These are phyloP conservation scores for Drosophila pandora DNA, from an alignment of 1,140 invertebrate genomes.

Conservation along the genomic window DNA sequence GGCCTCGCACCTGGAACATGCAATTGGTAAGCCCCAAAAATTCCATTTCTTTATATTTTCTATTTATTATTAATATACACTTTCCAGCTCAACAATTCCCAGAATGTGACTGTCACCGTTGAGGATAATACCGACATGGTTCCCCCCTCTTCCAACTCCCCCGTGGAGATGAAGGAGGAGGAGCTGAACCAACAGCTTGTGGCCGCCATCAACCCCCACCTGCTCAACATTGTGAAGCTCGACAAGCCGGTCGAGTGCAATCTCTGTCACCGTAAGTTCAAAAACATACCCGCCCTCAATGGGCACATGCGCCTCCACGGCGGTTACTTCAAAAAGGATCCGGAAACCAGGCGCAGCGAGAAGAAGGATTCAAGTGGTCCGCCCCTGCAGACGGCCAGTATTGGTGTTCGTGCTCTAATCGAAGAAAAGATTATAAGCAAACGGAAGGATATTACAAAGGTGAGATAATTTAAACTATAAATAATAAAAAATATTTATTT, in stretches of 20 bases:
- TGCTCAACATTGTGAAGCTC: conserved; percentile 84
- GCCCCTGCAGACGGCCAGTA: conserved; percentile 93
- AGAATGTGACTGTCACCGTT: conserved; percentile 77
- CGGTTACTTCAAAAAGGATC: conserved; percentile 98
- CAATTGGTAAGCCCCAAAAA: conserved; percentile 73
- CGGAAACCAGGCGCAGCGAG: conserved; percentile 93
- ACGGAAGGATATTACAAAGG: conserved; percentile 83
- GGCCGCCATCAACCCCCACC: conserved; percentile 78
- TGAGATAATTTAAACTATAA: conserved; percentile 10
- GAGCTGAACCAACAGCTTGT: conserved; percentile 80
- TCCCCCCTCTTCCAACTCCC: conserved; percentile 35
- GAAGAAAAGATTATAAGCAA: conserved; percentile 96
- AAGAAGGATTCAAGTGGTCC: conserved; percentile 92
- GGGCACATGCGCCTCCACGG: conserved; percentile 98
- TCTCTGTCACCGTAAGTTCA: conserved; percentile 96
- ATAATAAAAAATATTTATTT: no score
- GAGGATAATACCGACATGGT: conserved; percentile 76
- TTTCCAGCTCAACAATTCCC: conserved; percentile 68
- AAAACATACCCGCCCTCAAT: conserved; percentile 98
- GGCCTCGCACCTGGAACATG: conserved; percentile 84
- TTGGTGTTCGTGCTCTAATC: conserved; percentile 93
- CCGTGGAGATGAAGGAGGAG: conserved; percentile 77
- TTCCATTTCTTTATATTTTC: no score
- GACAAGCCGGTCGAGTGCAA: conserved; percentile 96
- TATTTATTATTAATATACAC: no score